Evolutionary conservation across 2,888 invertebrate species (phyloP).

Genomic region (Eurytoma adleriae): DNA sequence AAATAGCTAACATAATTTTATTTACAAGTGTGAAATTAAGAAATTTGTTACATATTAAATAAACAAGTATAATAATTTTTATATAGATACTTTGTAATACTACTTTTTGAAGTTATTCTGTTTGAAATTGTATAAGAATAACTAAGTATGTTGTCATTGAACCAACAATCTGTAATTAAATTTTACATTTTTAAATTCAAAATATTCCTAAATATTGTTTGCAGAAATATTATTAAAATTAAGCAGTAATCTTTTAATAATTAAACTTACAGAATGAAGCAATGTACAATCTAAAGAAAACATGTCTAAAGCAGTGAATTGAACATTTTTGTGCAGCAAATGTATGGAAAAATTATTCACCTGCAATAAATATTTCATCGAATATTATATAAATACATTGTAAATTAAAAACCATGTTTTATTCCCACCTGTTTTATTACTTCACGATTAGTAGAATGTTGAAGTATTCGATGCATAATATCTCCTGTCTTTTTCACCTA

Average conservation of each 20-base stretch:
- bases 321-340: conserved; percentile 50
- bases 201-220: conserved; percentile 2
- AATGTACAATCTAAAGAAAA: conserved; percentile 53
- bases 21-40: neutral
- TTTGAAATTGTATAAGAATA: conserved; percentile 55
- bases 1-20: neutral
- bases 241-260: neutral
- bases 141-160: conserved; percentile 51
- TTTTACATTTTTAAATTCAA: neutral
- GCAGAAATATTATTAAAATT: neutral
- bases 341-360: conserved; percentile 51
- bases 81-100: neutral
- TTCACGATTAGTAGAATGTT: conserved; percentile 1
- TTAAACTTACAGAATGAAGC: conserved; percentile 51
- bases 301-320: conserved; percentile 46
- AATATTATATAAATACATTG: neutral
- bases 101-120: neutral
- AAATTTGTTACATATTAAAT: neutral
- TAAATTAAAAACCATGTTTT: neutral
- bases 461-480: conserved; percentile 19
- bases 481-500: conserved; percentile 40
- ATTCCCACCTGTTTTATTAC: conserved; percentile 22
- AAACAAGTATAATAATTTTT: neutral
- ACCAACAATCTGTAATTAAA: conserved; percentile 50
- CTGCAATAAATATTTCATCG: conserved; percentile 34